Evolutionary conservation across 2,797 vertebrate genomes (phyloP), one percentile per base, ranked within the genome.

Genomic region (Lepilemur septentrionalis): DNA sequence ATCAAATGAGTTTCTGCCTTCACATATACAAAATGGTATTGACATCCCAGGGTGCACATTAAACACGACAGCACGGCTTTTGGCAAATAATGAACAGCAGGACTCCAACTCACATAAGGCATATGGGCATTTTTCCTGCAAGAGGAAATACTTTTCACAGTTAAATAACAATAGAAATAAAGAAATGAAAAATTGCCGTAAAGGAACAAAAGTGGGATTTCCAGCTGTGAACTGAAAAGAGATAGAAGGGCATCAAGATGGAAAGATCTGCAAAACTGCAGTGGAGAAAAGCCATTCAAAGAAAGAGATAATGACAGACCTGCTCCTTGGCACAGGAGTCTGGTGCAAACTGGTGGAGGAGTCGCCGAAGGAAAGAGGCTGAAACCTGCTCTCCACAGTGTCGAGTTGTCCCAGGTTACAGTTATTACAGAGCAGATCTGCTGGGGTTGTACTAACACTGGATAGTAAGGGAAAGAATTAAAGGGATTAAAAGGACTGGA

Each of bases 161-260:
- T 97, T 93, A 98, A 97, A 59, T 97, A 96, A 95, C 95, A 97
- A 96, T 95, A 96, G 94, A 92, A 93, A 93, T 90, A 92, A 94
- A 96, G 76, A 97, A 96, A 93, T 94, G 72, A 96, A 96, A 97
- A 96, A 96, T 69, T 93, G 76, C 87, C 69, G 63, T 50, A 94
- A 96, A 95, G 67, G 57, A 96, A 96, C 81, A 95, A 97, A 97
- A 96, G 92, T 89, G 92, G 35, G 48, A 75, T 70, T 87, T 96
- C 93, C 93, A 92, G 81, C 95, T 94, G 94, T 80, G 96, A 93
- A 11, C 87, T 85, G 46, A 93, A 93, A 96, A 93, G 93, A 96
- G 38, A 93, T 80, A 38, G 79, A 82, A 94, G 95, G 50, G 52
- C 86, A 93, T 91, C 86, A 93, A 81, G 69, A 90, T 55, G 50